Base-by-base conservation (phyloP, 2,888 invertebrate genomes). In the Imbricaverruca yamaguchii region DNA sequence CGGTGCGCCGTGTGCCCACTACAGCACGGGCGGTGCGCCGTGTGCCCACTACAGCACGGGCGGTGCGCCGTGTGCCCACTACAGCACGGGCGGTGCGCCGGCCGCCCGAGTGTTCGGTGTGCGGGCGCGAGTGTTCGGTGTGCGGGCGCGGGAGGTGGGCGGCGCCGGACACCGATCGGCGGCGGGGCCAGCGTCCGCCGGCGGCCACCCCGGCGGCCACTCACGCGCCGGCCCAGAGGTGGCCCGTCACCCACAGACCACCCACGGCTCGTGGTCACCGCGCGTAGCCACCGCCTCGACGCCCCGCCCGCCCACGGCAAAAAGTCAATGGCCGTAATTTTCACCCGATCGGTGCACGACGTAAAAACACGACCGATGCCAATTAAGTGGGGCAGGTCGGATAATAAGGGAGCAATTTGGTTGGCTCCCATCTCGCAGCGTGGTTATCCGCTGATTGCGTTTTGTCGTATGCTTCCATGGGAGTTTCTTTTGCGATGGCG, bases 321-420 rank as follows among this genome's bases (percentile, higher is more conserved):
- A 67, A 69, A 69, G 56, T 15, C 55, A 12, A 55, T 8, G 69
- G 57, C 56, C 67, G 39, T 67, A 39, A 56, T 57, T 80, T 67
- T 57, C 55, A 67, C 55, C 56, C 67, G 67, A 53, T 56, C 67
- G 18, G 39, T 6, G 10, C 39, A 21, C 15, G 53, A 55, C 18
- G 13, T 13, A 74, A 74, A 74, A 74, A 74, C 55, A 55, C 74
- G 18, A 9, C 55, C 21, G 55, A 55, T 23, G 21, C 55, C 74
- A 74, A 74, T 74, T 74, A 74, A 74, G 55, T 74, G n/a, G 74
- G 74, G 53, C 15, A 74, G 12, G 74, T 18, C 21, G 21, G 74
- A 55, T 74, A 74, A 74, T 74, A 55, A 18, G 18, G 74, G 74
- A 74, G 74, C 74, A 74, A 74, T 74, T 74, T 74, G 55, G 53